Percentiles rank a stretch among this genome's conserved stretches.
These are phyloP conservation scores for Salvelinus sp. DNA, from an alignment of 2,113 vertebrate species.

Conservation along the genomic window DNA sequence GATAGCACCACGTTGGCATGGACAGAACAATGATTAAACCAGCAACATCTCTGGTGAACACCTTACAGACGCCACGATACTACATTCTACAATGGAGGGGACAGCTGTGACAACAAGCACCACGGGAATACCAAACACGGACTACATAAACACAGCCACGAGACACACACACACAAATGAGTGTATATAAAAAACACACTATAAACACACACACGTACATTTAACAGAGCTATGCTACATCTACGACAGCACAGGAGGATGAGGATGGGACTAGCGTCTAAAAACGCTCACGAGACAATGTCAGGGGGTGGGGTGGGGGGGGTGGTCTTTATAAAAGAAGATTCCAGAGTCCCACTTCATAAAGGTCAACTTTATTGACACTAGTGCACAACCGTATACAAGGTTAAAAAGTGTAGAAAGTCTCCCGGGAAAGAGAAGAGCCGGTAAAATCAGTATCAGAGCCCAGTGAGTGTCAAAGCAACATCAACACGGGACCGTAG, in stretches of 20 bases:
- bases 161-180: conserved; percentile 6
- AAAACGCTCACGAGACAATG: conserved; percentile 6
- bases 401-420: conserved; percentile 61
- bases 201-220: neutral
- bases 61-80: neutral
- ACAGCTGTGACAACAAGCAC: neutral
- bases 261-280: conserved; percentile 19
- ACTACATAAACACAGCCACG: conserved; percentile 21
- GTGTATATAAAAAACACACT: neutral
- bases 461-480: conserved; percentile 58
- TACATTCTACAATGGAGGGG: conserved; percentile 7
- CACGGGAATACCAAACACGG: conserved; percentile 16
- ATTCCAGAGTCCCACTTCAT: conserved; percentile 77
- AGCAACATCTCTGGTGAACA: conserved; percentile 9
- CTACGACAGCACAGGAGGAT: conserved; percentile 19
- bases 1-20: conserved; percentile 22
- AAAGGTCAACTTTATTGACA: conserved; percentile 90
- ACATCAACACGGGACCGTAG: conserved; percentile 49
- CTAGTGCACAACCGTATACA: conserved; percentile 79
- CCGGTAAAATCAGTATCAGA: conserved; percentile 25
- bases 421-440: conserved; percentile 26
- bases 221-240: conserved; percentile 3
- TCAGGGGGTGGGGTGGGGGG: neutral
- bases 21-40: conserved; percentile 35
- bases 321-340: conserved; percentile 66